Base-by-base conservation (phyloP, 2,113 vertebrate genomes). In the Pachypanchax playfairii region DNA sequence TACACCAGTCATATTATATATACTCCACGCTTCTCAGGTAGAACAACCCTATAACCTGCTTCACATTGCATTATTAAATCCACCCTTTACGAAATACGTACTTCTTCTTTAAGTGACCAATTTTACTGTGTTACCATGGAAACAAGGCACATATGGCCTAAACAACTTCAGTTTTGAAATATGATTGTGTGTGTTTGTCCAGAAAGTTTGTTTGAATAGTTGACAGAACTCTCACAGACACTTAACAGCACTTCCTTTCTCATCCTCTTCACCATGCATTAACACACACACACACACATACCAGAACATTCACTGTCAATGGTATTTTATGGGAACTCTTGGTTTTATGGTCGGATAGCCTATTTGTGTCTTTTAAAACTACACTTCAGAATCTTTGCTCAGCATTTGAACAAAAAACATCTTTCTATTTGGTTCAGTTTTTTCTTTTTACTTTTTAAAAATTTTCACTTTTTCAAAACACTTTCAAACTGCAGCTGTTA, bases 221-320 rank as follows among this genome's bases (percentile, higher is more conserved):
- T 63, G 53, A 70, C 60, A 73, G 58, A 50, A 26, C 48, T 60
- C 73, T 77, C 65, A 54, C 46, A 25, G 74, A 81, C 54, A 76
- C 58, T 83, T 47, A 43, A 28, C 66, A 81, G 68, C 33, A 58
- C 82, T 85, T 88, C 82, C 80, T 85, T 60, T 54, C 42, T 35
- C 41, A 20, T 38, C 72, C 73, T 64, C 31, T 4, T 58, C n/a
- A n/a, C n/a, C n/a, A n/a, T n/a, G n/a, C n/a, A n/a, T n/a, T n/a
- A n/a, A 36, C 68, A 54, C 44, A 58, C 75, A 52, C 28, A 67
- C 29, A 53, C 35, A 28, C 56, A 49, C 17, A 52, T 13, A 31
- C 5, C 2, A 33, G 56, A 22, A 25, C 5, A 76, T 62, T 83
- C 73, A 76, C 54, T 55, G 36, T 46, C 50, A 9, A 29, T 48